Conservation (phyloP, 2,888 invertebrate genomes). For the Agriopis marginaria region DNA sequence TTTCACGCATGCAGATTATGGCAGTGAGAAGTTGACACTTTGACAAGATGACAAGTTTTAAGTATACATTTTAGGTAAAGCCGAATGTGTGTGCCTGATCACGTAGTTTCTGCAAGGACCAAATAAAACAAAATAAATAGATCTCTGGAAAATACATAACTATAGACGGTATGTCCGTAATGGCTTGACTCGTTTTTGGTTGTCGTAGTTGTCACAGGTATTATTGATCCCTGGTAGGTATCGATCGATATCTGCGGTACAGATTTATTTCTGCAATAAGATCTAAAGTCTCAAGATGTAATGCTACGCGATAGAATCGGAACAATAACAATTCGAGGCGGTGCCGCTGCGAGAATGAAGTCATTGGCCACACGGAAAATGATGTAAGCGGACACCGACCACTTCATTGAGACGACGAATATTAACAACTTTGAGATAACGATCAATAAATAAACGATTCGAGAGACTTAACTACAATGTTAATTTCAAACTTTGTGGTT, state of each 20-base stretch:
- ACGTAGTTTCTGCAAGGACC: no score
- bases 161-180: no score
- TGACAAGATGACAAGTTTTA: no score
- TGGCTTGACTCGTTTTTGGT: no score
- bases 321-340: constrained; percentile 50
- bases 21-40: no score
- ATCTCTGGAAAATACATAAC: no score
- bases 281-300: constrained; percentile 8
- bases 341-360: constrained; percentile 48
- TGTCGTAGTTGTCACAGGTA: no score
- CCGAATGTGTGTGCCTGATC: no score
- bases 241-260: not conserved
- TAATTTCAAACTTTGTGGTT: not conserved
- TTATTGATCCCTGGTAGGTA: not conserved
- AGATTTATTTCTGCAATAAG: constrained; percentile 3
- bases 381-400: constrained; percentile 51
- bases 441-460: not conserved
- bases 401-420: constrained; percentile 16
- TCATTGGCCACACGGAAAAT: constrained; percentile 54
- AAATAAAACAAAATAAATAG: no score
- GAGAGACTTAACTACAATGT: not conserved
- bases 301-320: constrained; percentile 31
- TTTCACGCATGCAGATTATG: no score
- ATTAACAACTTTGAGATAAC: constrained; percentile 21
- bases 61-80: no score